phyloP scores from a whole-genome alignment of 1,140 invertebrate species.

The Cardiocondyla obscurior region DNA sequence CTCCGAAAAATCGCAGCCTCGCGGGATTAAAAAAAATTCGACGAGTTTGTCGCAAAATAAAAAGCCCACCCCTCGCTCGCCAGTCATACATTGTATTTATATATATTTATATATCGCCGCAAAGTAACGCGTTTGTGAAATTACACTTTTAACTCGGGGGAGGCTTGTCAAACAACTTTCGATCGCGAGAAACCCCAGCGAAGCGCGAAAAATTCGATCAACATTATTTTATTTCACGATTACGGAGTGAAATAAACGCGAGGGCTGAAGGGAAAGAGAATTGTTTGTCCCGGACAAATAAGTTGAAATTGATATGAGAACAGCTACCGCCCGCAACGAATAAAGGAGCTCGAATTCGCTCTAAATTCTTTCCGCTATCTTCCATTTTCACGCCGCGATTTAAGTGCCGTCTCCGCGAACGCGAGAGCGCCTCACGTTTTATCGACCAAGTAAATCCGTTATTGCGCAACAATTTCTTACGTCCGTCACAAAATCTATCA shows the following conservation, averaged over 20 bases:
- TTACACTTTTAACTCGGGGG: not conserved
- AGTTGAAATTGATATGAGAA: conserved; percentile 12
- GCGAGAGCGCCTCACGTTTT: too few species aligned
- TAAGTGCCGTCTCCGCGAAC: too few species aligned
- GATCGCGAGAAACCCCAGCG: not conserved
- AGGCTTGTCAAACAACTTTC: not conserved
- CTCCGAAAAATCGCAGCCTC: not conserved
- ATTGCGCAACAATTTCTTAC: not conserved
- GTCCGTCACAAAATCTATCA: not conserved
- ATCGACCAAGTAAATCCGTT: not conserved
- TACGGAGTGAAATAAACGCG: not conserved
- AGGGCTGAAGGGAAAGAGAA: not conserved
- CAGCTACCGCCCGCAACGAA: too few species aligned
- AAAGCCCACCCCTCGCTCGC: not conserved
- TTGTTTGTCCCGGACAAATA: not conserved
- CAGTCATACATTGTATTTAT: too few species aligned
- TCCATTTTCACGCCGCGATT: too few species aligned
- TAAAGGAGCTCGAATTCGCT: not conserved
- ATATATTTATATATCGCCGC: not conserved
- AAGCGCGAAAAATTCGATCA: not conserved
- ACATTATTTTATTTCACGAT: conserved; percentile 14
- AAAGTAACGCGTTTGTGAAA: not conserved
- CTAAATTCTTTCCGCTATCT: too few species aligned
- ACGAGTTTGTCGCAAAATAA: not conserved
- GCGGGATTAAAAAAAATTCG: not conserved